Conservation (phyloP, 2,797 vertebrate genomes). For the Pantherophis vulpinus region DNA sequence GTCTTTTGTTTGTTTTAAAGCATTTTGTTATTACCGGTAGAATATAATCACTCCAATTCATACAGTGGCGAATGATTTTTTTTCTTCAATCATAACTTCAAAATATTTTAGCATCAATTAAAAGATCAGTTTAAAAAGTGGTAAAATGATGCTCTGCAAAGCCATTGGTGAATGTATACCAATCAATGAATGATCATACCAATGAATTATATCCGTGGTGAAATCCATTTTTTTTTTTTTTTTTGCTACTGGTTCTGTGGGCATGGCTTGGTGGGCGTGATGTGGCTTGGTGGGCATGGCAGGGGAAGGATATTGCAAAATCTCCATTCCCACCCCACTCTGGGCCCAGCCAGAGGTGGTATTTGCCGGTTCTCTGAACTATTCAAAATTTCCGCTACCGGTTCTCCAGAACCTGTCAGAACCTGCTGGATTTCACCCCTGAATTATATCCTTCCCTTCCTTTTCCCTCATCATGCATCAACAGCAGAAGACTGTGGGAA, state of each 20-base stretch:
- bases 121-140: not conserved
- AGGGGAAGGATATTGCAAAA: too few species aligned
- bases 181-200: not conserved
- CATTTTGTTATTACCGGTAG: not conserved
- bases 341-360: too few species aligned
- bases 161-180: not conserved
- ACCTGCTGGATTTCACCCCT: too few species aligned
- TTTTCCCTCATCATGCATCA: not conserved
- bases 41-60: not conserved
- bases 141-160: not conserved
- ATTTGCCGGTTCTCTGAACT: too few species aligned
- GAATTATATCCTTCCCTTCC: not conserved
- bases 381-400: too few species aligned
- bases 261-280: too few species aligned
- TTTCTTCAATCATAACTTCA: not conserved
- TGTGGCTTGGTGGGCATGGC: too few species aligned
- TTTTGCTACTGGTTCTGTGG: too few species aligned
- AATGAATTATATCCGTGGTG: not conserved
- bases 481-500: not conserved
- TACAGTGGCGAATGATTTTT: not conserved
- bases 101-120: not conserved
- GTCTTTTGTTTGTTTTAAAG: not conserved
- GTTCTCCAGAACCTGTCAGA: too few species aligned
- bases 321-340: too few species aligned
- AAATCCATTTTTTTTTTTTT: too few species aligned